Base-by-base conservation (phyloP, 2,888 invertebrate genomes). In the Aquatica leii region DNA sequence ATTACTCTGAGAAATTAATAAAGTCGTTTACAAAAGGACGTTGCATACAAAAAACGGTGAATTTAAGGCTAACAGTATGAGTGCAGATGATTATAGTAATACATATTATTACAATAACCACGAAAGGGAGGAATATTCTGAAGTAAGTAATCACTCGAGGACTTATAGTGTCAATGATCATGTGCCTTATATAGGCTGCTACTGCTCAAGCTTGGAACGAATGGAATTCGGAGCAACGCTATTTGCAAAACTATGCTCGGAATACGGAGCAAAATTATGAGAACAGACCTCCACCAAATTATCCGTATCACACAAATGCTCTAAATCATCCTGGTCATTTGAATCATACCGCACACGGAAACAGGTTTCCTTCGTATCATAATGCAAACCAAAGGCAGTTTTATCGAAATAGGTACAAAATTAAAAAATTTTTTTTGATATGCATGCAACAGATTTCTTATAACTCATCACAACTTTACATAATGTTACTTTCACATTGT, bases 201-300 rank as follows among this genome's bases (percentile, higher is more conserved):
- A 4, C n/a, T 2, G 5, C 11, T 1, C 58, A 24, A 14, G 21
- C 35, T 17, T 51, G 58, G 58, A 41, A 20, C 31, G 14, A 24
- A 9, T 59, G 50, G 58, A 31, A 20, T 12, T 9, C 48, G 9
- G 34, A 20, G 2, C n/a, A 17, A 59, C 50, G 48, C 8, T 57
- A 57, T 12, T n/a, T 14, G 20, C 53, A 37, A 21, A 37, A 15
- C 21, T 53, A 53, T 53, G 18, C 41, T 15, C 24, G 50, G 21
- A 50, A 24, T 8, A 31, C 21, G 4, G 20, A 49, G 14, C 52
- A 52, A 34, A 52, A 35, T 31, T 52, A 52, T 35, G 31, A 17
- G 6, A 6, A 14, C 17, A 14, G 52, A 34, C 34, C 12, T 34
- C 37, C 48, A 6, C 3, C 49, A 8, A 14, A 48, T 12, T 57